phyloP scores from a whole-genome alignment of 2,113 vertebrate species.

The Azemiops feae region DNA sequence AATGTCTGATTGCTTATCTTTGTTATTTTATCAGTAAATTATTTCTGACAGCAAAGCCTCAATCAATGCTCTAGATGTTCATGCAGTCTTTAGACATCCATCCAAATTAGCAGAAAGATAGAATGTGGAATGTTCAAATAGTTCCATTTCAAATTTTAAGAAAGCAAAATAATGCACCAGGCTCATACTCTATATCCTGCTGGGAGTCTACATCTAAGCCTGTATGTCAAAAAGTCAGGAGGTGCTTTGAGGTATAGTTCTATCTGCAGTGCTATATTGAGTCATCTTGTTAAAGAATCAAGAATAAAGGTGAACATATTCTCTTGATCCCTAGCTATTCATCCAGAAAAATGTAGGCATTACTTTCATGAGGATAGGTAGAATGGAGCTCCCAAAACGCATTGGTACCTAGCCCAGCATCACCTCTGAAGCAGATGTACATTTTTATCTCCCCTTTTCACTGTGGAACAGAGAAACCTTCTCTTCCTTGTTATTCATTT shows the following conservation, averaged over 20 bases:
- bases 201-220: neutral
- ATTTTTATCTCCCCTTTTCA: neutral
- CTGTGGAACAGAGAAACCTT: neutral
- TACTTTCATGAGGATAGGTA: neutral
- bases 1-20: neutral
- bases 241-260: neutral
- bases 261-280: neutral
- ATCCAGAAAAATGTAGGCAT: neutral
- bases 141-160: neutral
- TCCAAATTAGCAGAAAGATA: neutral
- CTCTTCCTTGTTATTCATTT: neutral
- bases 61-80: neutral
- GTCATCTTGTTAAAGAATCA: neutral
- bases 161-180: constrained; percentile 12
- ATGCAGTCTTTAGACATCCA: neutral
- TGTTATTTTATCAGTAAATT: neutral
- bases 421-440: neutral
- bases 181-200: neutral
- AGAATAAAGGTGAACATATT: neutral
- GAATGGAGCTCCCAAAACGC: neutral
- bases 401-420: neutral
- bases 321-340: neutral
- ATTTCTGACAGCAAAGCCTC: constrained; percentile 10
- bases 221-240: neutral
- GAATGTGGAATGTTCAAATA: neutral